Percentiles rank a stretch among this genome's conserved stretches.
These are phyloP conservation scores for Cryptus armator DNA, from an alignment of 2,888 invertebrate species.

Conservation along the genomic window DNA sequence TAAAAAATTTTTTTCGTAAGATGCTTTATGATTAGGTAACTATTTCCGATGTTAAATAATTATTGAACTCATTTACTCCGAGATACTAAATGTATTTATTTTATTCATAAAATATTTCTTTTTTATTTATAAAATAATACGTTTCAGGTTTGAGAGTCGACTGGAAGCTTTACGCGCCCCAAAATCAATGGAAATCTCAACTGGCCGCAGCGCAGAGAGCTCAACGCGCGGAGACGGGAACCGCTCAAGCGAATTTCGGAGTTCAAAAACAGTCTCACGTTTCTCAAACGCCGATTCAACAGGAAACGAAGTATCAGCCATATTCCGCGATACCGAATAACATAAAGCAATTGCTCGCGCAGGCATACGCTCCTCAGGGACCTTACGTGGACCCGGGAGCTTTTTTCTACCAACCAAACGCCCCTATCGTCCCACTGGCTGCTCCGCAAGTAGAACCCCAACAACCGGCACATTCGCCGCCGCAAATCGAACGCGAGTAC, in stretches of 20 bases:
- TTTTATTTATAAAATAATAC: slow-evolving; percentile 3
- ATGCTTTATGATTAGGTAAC: too few species aligned
- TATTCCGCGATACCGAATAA: slow-evolving; percentile 76
- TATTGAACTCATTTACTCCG: too few species aligned
- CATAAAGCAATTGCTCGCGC: slow-evolving; percentile 77
- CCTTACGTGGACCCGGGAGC: slow-evolving; percentile 80
- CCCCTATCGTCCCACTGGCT: slow-evolving; percentile 10
- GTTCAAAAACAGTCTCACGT: slow-evolving; percentile 53
- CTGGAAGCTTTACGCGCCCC: slow-evolving; percentile 76
- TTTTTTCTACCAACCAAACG: slow-evolving; percentile 74
- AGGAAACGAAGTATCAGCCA: slow-evolving; percentile 75
- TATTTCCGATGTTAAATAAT: too few species aligned
- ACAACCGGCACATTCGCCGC: slow-evolving; percentile 31
- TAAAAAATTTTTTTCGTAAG: too few species aligned
- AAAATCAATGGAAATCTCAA: slow-evolving; percentile 75
- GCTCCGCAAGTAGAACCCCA: slow-evolving; percentile 18
- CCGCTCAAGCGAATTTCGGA: slow-evolving; percentile 20
- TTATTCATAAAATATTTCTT: too few species aligned
- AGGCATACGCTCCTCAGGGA: slow-evolving; percentile 76
- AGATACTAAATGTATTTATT: too few species aligned
- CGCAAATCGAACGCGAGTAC: slow-evolving; percentile 44
- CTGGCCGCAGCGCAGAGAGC: slow-evolving; percentile 70
- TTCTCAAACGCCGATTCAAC: slow-evolving; percentile 49
- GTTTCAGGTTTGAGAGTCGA: slow-evolving; percentile 77
- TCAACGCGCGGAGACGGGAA: slow-evolving; percentile 71